Base-by-base conservation (phyloP, 2,113 vertebrate genomes). In the Notarius lentiginosus region DNA sequence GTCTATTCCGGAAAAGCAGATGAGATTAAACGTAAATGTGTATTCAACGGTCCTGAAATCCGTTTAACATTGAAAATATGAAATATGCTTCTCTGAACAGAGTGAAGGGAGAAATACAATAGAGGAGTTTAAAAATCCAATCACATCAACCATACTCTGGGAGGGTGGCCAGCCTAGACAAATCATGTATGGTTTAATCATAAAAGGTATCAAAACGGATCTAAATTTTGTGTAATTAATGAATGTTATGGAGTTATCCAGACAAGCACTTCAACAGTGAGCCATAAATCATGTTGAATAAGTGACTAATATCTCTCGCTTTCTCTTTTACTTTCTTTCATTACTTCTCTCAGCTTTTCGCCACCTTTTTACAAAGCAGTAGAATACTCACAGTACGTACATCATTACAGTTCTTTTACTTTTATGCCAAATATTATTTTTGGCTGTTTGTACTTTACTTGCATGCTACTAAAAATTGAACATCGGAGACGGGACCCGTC, bases 271-370 rank as follows among this genome's bases (percentile, higher is more conserved):
- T 15, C 24, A 9, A 51, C 56, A 88, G 51, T 75, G 49, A 72
- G 63, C 60, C 18, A 18, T 88, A 87, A 88, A 88, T 90, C 77
- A 87, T 76, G 49, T 86, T 86, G 47, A 90, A 51, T 86, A 77
- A 55, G 22, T 72, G 60, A 79, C 84, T 86, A 15, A 84, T 80
- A 75, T 49, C 20, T 10, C 41, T 79, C 6, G n/a, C 53, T n/a
- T 12, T 27, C 6, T 56, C 2, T 22, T 53, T 53, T 49, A 27
- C 20, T 79, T 65, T 24, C 73, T 51, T 65, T 76, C 60, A 72
- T 34, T 58, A 41, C 68, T 7, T 58, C 51, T 1, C 15, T 56
- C 27, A 41, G 5, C 30, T 60, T 72, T 24, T 66, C n/a, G 27
- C 1, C 5, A 1, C 10, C 15, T 72, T 72, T n/a, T 27, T 84